Evolutionary conservation across 2,888 invertebrate genomes (phyloP), one percentile per base, ranked within the genome.

Genomic region (Malacosoma neustria): DNA sequence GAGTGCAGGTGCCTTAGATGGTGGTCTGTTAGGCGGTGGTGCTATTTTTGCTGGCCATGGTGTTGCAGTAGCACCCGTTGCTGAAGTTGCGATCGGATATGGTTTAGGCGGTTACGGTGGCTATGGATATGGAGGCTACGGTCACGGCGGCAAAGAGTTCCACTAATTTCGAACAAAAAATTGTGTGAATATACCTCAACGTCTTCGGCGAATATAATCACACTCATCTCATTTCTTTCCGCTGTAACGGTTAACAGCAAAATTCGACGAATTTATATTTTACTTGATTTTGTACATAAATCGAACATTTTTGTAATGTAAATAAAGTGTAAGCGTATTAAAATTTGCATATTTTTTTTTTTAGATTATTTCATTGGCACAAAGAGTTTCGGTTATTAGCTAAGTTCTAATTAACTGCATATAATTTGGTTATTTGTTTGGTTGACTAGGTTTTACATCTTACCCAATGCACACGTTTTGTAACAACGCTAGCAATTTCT

Each of bases 21-120:
- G 73, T 15, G 72, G 65, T 29, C 48, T 76, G 4, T 49, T 72
- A 35, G 55, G 74, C n/a, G 74, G 79, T 29, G 66, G 61, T 1
- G 55, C 54, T 2, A n/a, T 48, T 4, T 40, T 48, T 6, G 39
- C 43, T 3, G 51, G 52, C 3, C 36, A 36, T 9, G 50, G 33
- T 13, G 54, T 32, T 37, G 49, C 22, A 12, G 45, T 34, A 11
- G 49, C 29, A 9, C 37, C 39, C 4, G 46, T 13, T n/a, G 35
- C 39, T 11, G 45, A 49, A 3, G 55, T 53, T 9, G 59, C 64
- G 6, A 36, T 46, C 13, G 51, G 53, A 29, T 37, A 39, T 11
- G 45, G 40, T 35, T 57, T 57, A 9, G 38, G 54, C 41, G 41
- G 58, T 38, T n/a, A 43, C 44, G 48, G 39, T 35, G 57, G 58